Base-by-base conservation (phyloP, 2,797 vertebrate genomes). In the Chelidonichthys spinosus region DNA sequence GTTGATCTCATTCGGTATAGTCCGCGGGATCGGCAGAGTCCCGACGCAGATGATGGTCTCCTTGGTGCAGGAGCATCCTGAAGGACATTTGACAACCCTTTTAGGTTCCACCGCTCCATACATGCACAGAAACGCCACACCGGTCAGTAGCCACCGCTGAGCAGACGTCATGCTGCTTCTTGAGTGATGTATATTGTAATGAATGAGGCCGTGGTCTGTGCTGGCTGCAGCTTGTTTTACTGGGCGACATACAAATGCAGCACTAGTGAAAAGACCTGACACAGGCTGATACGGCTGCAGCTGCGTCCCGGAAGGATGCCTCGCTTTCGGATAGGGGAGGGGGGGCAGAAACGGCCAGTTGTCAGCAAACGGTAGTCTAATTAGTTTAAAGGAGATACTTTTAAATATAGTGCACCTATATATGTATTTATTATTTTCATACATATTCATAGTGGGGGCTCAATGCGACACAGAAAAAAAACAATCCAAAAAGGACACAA, bases 31-130 rank as follows among this genome's bases (percentile, higher is more conserved):
- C 63, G 93, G 93, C 54, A 96, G 90, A 1, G 96, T 92, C 10
- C 96, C 97, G 63, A 98, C 96, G 92, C 97, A 99, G 83, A 99
- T 96, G 90, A 98, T 95, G 53, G 96, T 96, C 87, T 98, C 97
- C 85, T 96, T 95, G 91, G 97, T 95, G 86, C 97, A 99, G 88
- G 96, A 95, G 93, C 97, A 99, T 88, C 96, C 95, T 90, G 95
- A 93, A 86, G 96, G 96, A 81, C 97, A 99, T 93, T 95, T 96
- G 81, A 93, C 91, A 79, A 75, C 84, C 69, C 91, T 92, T 88
- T 93, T 95, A 64, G 90, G 85, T 89, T 94, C 92, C 73, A 77
- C 91, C 63, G 88, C 79, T 68, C 81, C 92, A 74, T 58, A 90
- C 63, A 95, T 42, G 42, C 82, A 92, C 63, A 95, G 76, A 39